phyloP scores from a whole-genome alignment of 2,113 vertebrate genomes.

The Rhea pennata region DNA sequence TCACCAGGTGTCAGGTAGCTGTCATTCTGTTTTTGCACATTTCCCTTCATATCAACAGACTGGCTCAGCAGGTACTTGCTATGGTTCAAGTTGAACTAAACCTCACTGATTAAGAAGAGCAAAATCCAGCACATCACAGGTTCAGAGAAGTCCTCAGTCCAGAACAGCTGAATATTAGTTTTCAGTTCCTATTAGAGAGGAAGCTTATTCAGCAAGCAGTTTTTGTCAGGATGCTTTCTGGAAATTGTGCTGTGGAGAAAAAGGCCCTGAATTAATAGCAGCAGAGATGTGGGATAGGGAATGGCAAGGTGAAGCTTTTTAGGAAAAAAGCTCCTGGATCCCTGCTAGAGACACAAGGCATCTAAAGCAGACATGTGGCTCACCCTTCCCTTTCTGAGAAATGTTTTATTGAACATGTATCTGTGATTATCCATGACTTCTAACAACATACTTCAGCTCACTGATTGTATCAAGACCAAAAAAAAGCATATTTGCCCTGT shows the following conservation, averaged over 20 bases:
- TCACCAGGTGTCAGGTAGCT: constrained; percentile 37
- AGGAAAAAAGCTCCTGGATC: background rate
- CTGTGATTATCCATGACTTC: background rate
- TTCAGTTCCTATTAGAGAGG: background rate
- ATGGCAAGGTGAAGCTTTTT: background rate
- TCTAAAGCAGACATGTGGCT: background rate
- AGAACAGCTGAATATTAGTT: background rate
- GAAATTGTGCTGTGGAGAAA: accelerated
- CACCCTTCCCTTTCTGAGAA: background rate
- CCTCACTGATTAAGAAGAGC: background rate
- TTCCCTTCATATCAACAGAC: background rate
- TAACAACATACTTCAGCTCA: background rate
- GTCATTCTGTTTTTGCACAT: background rate
- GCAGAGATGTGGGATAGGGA: background rate
- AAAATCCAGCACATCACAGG: background rate
- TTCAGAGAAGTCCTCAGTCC: background rate
- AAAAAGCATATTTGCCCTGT: background rate
- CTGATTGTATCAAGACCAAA: background rate
- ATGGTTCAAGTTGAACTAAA: background rate
- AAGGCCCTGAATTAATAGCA: background rate
- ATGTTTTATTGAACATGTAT: background rate
- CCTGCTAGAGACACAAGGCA: background rate
- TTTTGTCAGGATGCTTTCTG: background rate
- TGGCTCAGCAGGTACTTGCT: constrained; percentile 20
- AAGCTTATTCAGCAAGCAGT: background rate